Conservation (phyloP, 2,113 vertebrate genomes). For the Abramis brama region DNA sequence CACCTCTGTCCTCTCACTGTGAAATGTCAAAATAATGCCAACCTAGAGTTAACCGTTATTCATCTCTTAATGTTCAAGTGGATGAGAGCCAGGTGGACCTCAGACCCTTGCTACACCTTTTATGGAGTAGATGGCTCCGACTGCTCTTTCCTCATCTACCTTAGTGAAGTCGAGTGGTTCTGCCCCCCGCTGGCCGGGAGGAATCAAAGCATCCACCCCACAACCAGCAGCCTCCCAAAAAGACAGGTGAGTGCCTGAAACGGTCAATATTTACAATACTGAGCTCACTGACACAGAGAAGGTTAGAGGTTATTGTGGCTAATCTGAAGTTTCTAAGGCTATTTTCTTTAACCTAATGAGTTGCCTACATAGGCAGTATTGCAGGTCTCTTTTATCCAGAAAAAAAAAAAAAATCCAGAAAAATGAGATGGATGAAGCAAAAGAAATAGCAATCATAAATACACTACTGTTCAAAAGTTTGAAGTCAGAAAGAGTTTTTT, state of each 20-base stretch:
- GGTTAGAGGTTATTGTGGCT: neutral
- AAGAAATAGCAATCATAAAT: too few species aligned
- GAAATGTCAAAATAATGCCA: neutral
- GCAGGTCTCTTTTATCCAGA: neutral
- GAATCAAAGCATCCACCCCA: constrained; percentile 78
- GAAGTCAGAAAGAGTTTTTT: too few species aligned
- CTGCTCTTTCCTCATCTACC: constrained; percentile 95
- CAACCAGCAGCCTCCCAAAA: constrained; percentile 73
- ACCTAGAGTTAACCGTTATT: neutral
- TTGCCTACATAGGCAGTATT: neutral
- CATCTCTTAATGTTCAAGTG: constrained; percentile 76
- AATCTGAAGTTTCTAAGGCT: neutral
- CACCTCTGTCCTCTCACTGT: neutral
- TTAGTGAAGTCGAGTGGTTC: constrained; percentile 98
- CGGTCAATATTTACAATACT: neutral
- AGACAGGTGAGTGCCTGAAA: constrained; percentile 77
- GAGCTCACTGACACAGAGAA: neutral
- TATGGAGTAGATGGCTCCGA: constrained; percentile 96
- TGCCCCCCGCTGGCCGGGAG: constrained; percentile 91
- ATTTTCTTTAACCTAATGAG: neutral
- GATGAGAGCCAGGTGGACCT: constrained; percentile 97
- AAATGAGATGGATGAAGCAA: too few species aligned
- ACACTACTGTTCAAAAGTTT: too few species aligned
- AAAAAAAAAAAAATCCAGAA: too few species aligned
- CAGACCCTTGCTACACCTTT: constrained; percentile 95